A percentile compares a stretch with the other conserved stretches of the same genome.
phyloP scores from a whole-genome alignment of 2,888 invertebrate genomes.

The Lasioglossum villosulum region DNA sequence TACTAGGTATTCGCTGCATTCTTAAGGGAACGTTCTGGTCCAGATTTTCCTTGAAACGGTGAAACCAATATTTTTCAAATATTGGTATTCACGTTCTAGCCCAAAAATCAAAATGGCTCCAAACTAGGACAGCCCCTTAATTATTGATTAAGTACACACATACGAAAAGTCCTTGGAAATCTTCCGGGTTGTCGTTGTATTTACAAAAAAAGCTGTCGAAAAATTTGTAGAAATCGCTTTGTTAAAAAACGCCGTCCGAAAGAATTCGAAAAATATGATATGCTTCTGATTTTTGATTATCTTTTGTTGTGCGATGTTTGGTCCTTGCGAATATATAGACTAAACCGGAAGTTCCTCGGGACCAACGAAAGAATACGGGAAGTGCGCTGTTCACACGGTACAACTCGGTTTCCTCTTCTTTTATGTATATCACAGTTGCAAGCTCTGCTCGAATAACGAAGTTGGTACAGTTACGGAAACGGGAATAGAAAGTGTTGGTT shows the following conservation, averaged over 20 bases:
- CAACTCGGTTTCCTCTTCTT: constrained; percentile 46
- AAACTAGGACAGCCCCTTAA: constrained; percentile 22
- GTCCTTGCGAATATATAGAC: constrained; percentile 36
- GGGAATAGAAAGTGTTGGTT: constrained; percentile 56
- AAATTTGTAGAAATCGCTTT: constrained; percentile 3
- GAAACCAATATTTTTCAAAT: neutral
- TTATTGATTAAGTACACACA: constrained; percentile 63
- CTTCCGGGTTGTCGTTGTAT: constrained; percentile 36
- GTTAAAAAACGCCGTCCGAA: neutral
- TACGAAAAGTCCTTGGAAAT: constrained; percentile 43
- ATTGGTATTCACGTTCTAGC: neutral
- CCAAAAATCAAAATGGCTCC: neutral
- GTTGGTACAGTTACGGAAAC: constrained; percentile 70
- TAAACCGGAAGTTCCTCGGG: constrained; percentile 40
- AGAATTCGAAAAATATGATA: constrained; percentile 46
- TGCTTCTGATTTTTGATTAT: constrained; percentile 21
- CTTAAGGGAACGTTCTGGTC: neutral
- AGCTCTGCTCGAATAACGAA: constrained; percentile 79
- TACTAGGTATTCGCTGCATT: constrained; percentile 34
- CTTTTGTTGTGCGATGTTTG: constrained; percentile 23
- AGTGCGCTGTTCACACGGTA: constrained; percentile 43
- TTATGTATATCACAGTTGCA: constrained; percentile 82
- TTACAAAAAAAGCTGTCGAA: constrained; percentile 13
- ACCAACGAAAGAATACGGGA: constrained; percentile 4
- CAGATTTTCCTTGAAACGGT: neutral